Evolutionary conservation across 1,140 invertebrate species (phyloP).

Genomic region (Antheraea pernyi): DNA sequence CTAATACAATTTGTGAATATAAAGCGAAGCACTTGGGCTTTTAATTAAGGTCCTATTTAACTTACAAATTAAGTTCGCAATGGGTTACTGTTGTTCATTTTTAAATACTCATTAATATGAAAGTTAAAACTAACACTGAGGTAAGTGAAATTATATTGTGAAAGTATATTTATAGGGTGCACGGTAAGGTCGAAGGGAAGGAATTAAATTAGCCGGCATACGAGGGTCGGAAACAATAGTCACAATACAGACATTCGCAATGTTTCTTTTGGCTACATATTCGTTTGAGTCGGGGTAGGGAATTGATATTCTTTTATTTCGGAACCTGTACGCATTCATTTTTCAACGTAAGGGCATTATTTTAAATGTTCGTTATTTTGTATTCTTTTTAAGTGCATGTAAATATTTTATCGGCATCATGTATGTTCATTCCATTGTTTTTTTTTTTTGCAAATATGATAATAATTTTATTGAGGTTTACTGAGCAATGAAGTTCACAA

Average conservation of each 20-base stretch:
- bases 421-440: background rate
- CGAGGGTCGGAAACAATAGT: conserved; percentile 24
- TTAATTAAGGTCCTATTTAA: background rate
- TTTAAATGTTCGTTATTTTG: background rate
- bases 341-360: background rate
- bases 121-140: conserved; percentile 6
- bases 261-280: conserved; percentile 30
- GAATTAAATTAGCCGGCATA: conserved; percentile 33
- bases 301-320: conserved; percentile 17
- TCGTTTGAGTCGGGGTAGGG: conserved; percentile 17
- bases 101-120: background rate
- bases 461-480: no score
- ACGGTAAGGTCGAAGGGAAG: conserved; percentile 29
- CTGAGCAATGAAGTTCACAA: no score
- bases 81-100: background rate
- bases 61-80: background rate
- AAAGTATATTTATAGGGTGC: conserved; percentile 9
- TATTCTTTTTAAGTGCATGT: background rate
- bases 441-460: background rate
- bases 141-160: conserved; percentile 9
- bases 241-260: conserved; percentile 25
- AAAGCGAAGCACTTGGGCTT: no score
- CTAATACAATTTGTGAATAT: no score
- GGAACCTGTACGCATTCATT: conserved; percentile 3
- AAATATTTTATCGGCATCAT: background rate